Evolutionary conservation across 2,797 vertebrate species (phyloP).

Genomic region (Selene dorsalis): DNA sequence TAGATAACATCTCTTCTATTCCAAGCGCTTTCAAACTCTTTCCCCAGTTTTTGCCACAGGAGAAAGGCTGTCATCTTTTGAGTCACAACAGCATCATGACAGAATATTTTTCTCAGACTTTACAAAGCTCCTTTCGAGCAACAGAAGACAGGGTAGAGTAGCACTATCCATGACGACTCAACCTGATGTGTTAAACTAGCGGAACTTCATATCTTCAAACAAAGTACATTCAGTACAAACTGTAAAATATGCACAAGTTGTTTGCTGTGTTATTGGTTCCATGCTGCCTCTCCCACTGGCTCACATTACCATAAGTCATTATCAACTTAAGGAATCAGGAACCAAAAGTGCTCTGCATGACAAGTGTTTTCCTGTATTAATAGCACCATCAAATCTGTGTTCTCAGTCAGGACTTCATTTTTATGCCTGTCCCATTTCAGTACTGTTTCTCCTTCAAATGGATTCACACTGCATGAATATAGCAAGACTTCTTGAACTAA

Average conservation of each 20-base stretch:
- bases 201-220: neutral
- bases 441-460: constrained; percentile 47
- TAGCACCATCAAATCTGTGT: constrained; percentile 28
- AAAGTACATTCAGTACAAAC: constrained; percentile 15
- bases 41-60: no score
- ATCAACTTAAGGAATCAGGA: constrained; percentile 58
- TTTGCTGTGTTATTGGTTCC: constrained; percentile 60
- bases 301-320: constrained; percentile 74
- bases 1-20: neutral
- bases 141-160: neutral
- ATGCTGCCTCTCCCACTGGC: constrained; percentile 51
- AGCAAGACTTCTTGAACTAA: constrained; percentile 66
- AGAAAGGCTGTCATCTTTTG: neutral
- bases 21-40: no score
- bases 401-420: constrained; percentile 42
- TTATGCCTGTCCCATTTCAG: constrained; percentile 46
- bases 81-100: neutral
- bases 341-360: constrained; percentile 46
- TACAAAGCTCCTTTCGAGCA: neutral
- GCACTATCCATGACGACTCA: neutral
- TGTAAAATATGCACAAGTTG: constrained; percentile 45
- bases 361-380: constrained; percentile 51
- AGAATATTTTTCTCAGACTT: neutral
- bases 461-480: constrained; percentile 51
- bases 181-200: neutral